Conservation (phyloP, 2,797 vertebrate species). For the Onychomys torridus region DNA sequence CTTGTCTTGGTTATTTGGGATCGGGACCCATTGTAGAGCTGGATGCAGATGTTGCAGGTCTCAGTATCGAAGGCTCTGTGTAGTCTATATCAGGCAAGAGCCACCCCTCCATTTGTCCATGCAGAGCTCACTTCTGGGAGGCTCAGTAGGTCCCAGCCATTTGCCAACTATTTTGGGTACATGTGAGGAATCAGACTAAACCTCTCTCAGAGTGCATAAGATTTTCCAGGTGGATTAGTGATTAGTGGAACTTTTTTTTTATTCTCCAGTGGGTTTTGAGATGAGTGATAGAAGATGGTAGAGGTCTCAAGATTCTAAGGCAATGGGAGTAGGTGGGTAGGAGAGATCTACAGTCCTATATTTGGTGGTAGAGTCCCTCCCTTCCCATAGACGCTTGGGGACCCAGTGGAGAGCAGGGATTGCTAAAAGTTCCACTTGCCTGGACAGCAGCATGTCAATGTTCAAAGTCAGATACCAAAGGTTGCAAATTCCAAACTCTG, state of each 20-base stretch:
- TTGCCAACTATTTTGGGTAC: background rate
- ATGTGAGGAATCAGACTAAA: background rate
- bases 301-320: background rate
- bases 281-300: background rate
- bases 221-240: background rate
- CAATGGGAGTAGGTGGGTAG: background rate
- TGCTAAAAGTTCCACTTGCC: background rate
- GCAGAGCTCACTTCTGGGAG: background rate
- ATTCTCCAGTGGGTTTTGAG: background rate
- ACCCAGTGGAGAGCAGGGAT: background rate
- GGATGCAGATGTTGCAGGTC: background rate
- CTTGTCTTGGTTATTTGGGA: slow-evolving; percentile 8
- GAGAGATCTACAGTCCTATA: background rate
- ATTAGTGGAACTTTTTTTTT: background rate
- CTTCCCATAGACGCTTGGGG: background rate
- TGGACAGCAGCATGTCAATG: background rate
- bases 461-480: background rate
- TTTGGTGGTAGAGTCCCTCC: background rate
- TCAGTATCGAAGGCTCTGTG: background rate
- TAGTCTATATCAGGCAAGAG: background rate
- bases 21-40: background rate
- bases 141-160: background rate
- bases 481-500: background rate
- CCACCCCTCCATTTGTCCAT: background rate
- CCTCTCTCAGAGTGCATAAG: background rate